A percentile compares a stretch with the other conserved stretches of the same genome.
These are phyloP conservation scores for Silurus asotus DNA, from an alignment of 2,113 vertebrate species.

Conservation along the genomic window DNA sequence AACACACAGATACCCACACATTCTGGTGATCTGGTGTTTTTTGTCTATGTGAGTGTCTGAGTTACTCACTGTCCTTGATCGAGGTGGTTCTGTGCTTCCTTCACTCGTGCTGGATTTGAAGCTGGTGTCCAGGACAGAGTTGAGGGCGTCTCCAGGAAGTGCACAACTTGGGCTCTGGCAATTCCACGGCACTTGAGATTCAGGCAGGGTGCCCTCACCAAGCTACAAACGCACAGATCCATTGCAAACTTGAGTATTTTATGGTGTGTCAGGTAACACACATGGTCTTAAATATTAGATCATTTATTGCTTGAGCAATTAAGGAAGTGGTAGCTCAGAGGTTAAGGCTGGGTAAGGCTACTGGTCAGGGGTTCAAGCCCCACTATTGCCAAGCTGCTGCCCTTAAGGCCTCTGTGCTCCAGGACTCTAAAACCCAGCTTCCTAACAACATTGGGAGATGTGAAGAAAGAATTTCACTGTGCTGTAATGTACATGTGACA, in stretches of 20 bases:
- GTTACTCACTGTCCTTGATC: conserved; percentile 79
- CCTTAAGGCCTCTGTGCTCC: no score
- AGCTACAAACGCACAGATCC: conserved; percentile 57
- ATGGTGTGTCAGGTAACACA: neutral
- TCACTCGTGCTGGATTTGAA: conserved; percentile 62
- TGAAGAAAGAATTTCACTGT: no score
- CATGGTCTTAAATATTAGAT: neutral
- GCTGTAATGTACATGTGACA: no score
- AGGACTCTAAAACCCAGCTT: no score
- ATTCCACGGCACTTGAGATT: conserved; percentile 70
- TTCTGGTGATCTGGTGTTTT: neutral
- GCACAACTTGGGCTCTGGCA: conserved; percentile 81
- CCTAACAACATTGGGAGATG: no score
- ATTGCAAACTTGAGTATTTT: neutral
- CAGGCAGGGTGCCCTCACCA: conserved; percentile 56
- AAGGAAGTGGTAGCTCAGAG: no score
- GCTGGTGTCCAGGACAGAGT: conserved; percentile 78
- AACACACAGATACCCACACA: neutral
- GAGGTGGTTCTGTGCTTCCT: conserved; percentile 68
- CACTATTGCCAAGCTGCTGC: no score
- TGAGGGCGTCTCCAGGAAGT: conserved; percentile 88
- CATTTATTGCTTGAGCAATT: neutral
- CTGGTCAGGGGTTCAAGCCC: no score
- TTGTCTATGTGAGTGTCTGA: neutral
- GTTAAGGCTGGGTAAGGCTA: no score